phyloP scores from a whole-genome alignment of 2,113 vertebrate species.

The Grus americana region DNA sequence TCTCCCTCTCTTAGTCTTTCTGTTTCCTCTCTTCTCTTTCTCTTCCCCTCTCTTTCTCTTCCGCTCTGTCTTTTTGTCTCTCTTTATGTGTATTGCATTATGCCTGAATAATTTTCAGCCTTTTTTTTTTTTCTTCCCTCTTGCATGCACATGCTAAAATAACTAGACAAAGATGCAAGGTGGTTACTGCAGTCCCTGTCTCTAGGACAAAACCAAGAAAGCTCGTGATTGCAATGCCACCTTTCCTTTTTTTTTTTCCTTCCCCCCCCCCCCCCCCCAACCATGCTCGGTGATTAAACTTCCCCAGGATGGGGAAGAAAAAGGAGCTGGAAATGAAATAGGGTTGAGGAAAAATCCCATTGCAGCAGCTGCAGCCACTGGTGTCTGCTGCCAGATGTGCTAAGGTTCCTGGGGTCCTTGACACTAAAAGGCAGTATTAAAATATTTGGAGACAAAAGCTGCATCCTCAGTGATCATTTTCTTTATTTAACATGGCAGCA shows the following conservation, averaged over 20 bases:
- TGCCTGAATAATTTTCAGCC: constrained; percentile 87
- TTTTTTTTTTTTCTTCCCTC: constrained; percentile 74
- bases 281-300: constrained; percentile 71
- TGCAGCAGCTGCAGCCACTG: constrained; percentile 71
- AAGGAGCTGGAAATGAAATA: constrained; percentile 69
- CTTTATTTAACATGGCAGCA: constrained; percentile 81
- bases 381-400: constrained; percentile 75
- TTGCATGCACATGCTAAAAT: constrained; percentile 65
- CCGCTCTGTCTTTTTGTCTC: constrained; percentile 67
- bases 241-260: constrained; percentile 13
- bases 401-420: constrained; percentile 67
- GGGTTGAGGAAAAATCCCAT: constrained; percentile 61
- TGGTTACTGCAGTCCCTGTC: constrained; percentile 71
- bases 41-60: constrained; percentile 71
- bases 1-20: constrained; percentile 65
- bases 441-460: constrained; percentile 79
- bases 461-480: constrained; percentile 75
- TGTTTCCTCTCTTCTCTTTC: constrained; percentile 66
- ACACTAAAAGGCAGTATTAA: constrained; percentile 71
- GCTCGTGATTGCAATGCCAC: constrained; percentile 65
- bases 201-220: constrained; percentile 56
- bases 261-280: background rate
- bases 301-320: constrained; percentile 70
- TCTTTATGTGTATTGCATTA: constrained; percentile 80
- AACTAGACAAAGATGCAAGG: constrained; percentile 74